These are phyloP conservation scores for Aurelia sp. DNA, from an alignment of 30 jellyfish, hydroid and myxozoan genomes.

Conservation along the genomic window DNA sequence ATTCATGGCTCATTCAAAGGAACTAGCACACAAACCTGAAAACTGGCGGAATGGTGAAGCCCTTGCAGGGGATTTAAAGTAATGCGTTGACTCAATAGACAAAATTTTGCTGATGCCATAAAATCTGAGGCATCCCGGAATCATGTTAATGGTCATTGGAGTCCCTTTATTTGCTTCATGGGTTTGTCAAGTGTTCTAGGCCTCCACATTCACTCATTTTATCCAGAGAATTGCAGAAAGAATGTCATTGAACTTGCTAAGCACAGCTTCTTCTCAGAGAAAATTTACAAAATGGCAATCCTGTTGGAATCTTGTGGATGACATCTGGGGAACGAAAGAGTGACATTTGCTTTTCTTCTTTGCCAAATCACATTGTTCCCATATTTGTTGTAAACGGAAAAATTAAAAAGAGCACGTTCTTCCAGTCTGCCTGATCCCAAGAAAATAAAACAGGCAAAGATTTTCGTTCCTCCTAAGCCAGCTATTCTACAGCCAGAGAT, in stretches of 20 bases:
- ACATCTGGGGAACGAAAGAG: too few species aligned
- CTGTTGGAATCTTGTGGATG: too few species aligned
- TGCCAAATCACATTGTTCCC: background rate
- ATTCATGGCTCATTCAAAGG: too few species aligned
- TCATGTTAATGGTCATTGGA: background rate
- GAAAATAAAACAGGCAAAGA: background rate
- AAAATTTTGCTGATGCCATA: too few species aligned
- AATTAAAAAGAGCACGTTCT: background rate
- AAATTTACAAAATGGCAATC: background rate
- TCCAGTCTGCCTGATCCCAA: background rate
- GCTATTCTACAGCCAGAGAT: background rate
- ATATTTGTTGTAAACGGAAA: background rate
- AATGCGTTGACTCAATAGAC: too few species aligned
- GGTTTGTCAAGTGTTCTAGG: conserved; percentile 31
- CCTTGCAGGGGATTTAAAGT: too few species aligned
- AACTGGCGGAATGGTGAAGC: too few species aligned
- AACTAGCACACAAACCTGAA: too few species aligned
- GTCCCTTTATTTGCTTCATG: conserved; percentile 15
- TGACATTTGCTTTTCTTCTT: background rate
- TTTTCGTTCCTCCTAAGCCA: background rate
- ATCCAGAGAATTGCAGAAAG: background rate
- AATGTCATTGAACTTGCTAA: background rate
- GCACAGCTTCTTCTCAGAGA: background rate
- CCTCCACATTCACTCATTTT: background rate
- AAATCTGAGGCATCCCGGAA: conserved; percentile 7